phyloP scores from a whole-genome alignment of 2,797 vertebrate species.

The Peromyscus eremicus region DNA sequence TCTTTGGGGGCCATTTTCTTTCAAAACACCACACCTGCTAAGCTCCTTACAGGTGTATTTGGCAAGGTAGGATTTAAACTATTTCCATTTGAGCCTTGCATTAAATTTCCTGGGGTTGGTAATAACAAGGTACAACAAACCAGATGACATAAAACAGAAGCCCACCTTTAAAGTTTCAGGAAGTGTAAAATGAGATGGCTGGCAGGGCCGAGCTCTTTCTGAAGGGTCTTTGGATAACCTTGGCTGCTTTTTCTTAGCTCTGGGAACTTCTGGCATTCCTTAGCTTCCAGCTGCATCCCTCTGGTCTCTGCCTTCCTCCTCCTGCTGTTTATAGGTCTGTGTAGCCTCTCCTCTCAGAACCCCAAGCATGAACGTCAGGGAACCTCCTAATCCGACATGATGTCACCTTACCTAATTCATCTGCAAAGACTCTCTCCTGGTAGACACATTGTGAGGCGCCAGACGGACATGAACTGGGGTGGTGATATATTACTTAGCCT shows the following conservation, averaged over 20 bases:
- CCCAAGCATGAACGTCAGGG: not conserved
- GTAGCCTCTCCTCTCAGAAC: not conserved
- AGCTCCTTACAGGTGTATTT: not conserved
- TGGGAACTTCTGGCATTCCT: not conserved
- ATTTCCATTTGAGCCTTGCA: not conserved
- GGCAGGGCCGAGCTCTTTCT: not conserved
- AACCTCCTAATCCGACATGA: not conserved
- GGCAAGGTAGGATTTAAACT: not conserved
- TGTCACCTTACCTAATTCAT: not conserved
- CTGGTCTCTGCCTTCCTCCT: not conserved
- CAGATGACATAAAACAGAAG: not conserved
- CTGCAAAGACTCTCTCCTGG: constrained; percentile 32
- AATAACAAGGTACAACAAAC: not conserved
- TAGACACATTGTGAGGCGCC: not conserved
- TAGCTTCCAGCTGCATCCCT: not conserved
- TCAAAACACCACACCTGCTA: not conserved
- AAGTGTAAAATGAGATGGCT: not conserved
- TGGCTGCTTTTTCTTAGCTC: not conserved
- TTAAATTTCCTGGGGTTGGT: not conserved
- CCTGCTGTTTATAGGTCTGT: not conserved
- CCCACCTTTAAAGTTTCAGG: not conserved
- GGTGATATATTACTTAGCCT: not conserved
- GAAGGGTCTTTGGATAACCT: not conserved
- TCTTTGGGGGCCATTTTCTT: too few relatives aligned
- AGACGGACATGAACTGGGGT: not conserved